These are phyloP conservation scores for Epirrhoe tristata DNA, from an alignment of 2,888 invertebrate genomes.

Conservation along the genomic window DNA sequence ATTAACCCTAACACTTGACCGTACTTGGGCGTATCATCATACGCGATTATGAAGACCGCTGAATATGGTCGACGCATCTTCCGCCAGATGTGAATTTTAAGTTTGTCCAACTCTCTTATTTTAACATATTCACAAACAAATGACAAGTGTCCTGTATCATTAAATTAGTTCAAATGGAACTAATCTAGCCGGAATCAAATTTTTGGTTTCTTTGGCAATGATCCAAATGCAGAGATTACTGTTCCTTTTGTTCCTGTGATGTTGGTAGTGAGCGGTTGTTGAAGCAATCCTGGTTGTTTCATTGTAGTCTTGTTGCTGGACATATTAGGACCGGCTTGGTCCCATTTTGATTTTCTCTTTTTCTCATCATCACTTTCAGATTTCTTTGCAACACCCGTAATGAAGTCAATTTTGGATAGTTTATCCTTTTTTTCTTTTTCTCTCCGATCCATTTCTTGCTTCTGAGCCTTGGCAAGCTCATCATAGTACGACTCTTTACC, in stretches of 20 bases:
- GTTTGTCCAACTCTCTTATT: neutral
- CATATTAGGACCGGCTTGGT: conserved; percentile 90
- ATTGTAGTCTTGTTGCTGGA: conserved; percentile 83
- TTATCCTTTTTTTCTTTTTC: conserved; percentile 96
- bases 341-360: conserved; percentile 96
- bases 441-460: conserved; percentile 95
- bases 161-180: conserved; percentile 28
- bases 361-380: conserved; percentile 91
- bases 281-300: conserved; percentile 89
- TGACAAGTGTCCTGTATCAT: conserved; percentile 6
- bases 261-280: conserved; percentile 91
- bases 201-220: conserved; percentile 92
- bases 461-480: conserved; percentile 95
- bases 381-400: conserved; percentile 89
- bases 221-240: conserved; percentile 96
- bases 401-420: conserved; percentile 92
- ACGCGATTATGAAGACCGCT: too few species aligned
- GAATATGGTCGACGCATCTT: too few species aligned
- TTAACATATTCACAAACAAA: neutral
- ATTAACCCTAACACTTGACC: too few species aligned
- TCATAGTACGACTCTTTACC: conserved; percentile 97
- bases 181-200: conserved; percentile 59
- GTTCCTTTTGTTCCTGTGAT: conserved; percentile 96
- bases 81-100: too few species aligned
- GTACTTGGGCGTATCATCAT: too few species aligned